Evolutionary conservation across 2,797 vertebrate genomes (phyloP).

Genomic region (Pangasius mekongensis): DNA sequence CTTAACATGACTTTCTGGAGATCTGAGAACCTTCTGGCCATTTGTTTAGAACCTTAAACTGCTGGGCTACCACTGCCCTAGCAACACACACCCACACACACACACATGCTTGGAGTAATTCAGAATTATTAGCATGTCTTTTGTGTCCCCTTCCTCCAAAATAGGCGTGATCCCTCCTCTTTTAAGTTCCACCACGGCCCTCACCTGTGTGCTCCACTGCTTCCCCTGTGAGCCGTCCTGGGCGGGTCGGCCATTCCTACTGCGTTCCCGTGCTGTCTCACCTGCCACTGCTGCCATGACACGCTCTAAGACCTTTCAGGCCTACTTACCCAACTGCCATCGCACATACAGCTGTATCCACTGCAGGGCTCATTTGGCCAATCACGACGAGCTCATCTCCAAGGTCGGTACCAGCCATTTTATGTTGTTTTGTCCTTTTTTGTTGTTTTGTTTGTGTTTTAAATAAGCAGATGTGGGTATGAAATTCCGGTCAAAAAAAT

Average conservation of each 20-base stretch:
- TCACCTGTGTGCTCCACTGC: conserved; percentile 86
- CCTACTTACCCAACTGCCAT: conserved; percentile 86
- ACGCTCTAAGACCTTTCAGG: conserved; percentile 88
- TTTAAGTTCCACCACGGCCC: conserved; percentile 81
- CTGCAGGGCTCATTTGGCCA: conserved; percentile 86
- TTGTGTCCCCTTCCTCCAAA: not conserved
- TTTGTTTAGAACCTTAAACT: too few species aligned
- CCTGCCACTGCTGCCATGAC: conserved; percentile 56
- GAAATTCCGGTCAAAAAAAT: conserved; percentile 66
- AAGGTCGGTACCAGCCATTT: conserved; percentile 73
- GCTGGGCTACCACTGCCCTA: too few species aligned
- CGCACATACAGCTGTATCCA: conserved; percentile 90
- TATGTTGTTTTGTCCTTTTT: conserved; percentile 81
- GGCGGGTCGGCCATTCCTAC: conserved; percentile 68
- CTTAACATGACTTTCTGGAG: too few species aligned
- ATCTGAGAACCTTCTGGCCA: too few species aligned
- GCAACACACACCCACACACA: too few species aligned
- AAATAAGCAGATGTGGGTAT: not conserved
- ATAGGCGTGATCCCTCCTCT: conserved; percentile 5
- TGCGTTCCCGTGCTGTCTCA: conserved; percentile 38
- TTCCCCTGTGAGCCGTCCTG: conserved; percentile 85
- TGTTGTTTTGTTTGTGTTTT: not conserved
- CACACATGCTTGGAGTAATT: too few species aligned
- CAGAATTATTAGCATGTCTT: not conserved
- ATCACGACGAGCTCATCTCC: conserved; percentile 89